Evolutionary conservation across 2,113 vertebrate species (phyloP).

Genomic region (Podilymbus podiceps): DNA sequence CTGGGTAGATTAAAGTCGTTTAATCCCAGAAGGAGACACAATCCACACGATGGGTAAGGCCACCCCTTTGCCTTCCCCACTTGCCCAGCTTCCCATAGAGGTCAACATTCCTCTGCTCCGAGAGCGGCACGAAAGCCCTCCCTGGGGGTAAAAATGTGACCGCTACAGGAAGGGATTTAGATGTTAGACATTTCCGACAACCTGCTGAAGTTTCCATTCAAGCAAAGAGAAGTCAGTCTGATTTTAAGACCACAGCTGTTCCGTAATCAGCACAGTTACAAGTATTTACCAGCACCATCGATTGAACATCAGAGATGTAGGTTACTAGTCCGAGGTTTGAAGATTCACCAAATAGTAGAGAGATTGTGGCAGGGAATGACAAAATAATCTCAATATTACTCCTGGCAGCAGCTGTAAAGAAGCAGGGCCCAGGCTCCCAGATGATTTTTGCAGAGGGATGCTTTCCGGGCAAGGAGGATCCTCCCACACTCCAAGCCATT

Average conservation of each 20-base stretch:
- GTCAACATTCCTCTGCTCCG: not conserved
- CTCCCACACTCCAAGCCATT: not conserved
- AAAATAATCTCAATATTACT: not conserved
- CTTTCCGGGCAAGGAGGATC: not conserved
- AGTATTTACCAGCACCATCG: not conserved
- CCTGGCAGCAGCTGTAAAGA: not conserved
- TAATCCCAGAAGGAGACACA: not conserved
- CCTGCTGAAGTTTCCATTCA: not conserved
- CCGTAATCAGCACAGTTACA: not conserved
- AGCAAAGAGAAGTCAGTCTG: not conserved
- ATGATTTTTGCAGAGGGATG: not conserved
- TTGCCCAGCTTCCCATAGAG: not conserved
- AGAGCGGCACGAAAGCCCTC: not conserved
- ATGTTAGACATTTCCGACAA: not conserved
- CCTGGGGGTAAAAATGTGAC: not conserved
- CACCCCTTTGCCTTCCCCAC: not conserved
- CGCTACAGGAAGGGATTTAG: not conserved
- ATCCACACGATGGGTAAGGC: not conserved
- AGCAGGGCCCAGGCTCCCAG: not conserved
- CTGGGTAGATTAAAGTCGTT: not conserved
- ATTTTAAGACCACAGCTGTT: not conserved
- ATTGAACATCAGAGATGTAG: not conserved
- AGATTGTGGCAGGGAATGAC: not conserved
- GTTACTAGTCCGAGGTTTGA: not conserved
- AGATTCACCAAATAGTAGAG: not conserved